These are phyloP conservation scores for Hymenochirus boettgeri DNA, from an alignment of 2,113 vertebrate species.

Conservation along the genomic window DNA sequence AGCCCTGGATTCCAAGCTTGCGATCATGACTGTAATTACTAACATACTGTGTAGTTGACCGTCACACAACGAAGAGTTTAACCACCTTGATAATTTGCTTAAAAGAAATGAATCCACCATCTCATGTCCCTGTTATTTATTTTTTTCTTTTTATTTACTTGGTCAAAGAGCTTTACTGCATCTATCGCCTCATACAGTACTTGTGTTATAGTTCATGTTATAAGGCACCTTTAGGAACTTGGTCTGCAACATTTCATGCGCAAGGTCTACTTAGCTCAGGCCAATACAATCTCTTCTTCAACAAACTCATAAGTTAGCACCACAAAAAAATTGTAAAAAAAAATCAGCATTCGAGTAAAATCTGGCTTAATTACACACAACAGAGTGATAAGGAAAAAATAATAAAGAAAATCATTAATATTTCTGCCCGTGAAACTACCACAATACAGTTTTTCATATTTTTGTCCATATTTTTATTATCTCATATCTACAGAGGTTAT, in stretches of 20 bases:
- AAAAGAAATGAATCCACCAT: slow-evolving; percentile 26
- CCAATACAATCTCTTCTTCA: slow-evolving; percentile 6
- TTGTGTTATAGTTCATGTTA: background rate
- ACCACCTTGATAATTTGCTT: background rate
- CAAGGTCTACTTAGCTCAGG: background rate
- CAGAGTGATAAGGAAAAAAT: background rate
- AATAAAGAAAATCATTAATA: too few species aligned
- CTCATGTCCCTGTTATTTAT: slow-evolving; percentile 29
- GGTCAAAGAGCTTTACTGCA: slow-evolving; percentile 10
- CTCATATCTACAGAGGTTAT: slow-evolving; percentile 43
- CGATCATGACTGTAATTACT: too few species aligned
- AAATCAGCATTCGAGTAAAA: slow-evolving; percentile 47
- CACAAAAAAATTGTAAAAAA: slow-evolving; percentile 45
- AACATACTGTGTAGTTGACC: too few species aligned
- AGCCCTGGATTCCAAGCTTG: too few species aligned
- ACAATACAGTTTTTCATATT: slow-evolving; percentile 11
- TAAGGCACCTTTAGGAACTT: slow-evolving; percentile 9
- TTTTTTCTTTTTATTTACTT: slow-evolving; percentile 30
- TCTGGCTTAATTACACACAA: slow-evolving; percentile 38
- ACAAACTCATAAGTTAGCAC: slow-evolving; percentile 65
- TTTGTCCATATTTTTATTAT: background rate
- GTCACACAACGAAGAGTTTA: too few species aligned
- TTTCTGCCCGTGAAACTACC: slow-evolving; percentile 44
- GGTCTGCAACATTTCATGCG: slow-evolving; percentile 11
- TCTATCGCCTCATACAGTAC: slow-evolving; percentile 23